Percentiles rank a stretch among this genome's conserved stretches.
Conservation (phyloP, 2,113 vertebrate species). For the Delphinapterus leucas region DNA sequence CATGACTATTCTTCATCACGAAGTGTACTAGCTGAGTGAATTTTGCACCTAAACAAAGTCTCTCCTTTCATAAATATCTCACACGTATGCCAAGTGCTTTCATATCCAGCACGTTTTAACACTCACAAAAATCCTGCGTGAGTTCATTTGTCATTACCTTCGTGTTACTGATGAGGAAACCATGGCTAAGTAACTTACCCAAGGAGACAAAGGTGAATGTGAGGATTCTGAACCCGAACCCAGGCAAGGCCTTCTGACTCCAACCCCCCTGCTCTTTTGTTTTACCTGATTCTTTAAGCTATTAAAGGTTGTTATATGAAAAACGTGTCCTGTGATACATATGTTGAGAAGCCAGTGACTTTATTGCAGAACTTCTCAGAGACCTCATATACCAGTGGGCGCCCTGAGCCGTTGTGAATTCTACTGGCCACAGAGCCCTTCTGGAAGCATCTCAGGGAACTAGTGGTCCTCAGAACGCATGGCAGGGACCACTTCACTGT, state of each 20-base stretch:
- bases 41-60: not conserved
- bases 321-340: not conserved
- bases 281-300: not conserved
- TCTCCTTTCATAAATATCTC: not conserved
- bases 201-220: not conserved
- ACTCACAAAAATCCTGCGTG: not conserved
- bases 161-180: not conserved
- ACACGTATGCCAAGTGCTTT: not conserved
- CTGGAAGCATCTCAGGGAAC: not conserved
- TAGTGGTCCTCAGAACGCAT: not conserved
- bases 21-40: not conserved
- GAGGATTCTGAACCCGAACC: not conserved
- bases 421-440: not conserved
- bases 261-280: not conserved
- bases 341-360: not conserved
- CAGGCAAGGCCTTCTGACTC: not conserved
- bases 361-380: not conserved
- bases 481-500: not conserved
- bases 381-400: too few relatives aligned
- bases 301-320: not conserved
- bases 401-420: not conserved
- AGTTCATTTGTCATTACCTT: not conserved
- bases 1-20: not conserved
- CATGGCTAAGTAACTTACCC: not conserved
- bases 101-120: not conserved